Evolutionary conservation across 2,888 invertebrate genomes (phyloP).

Genomic region (Calameuta pallipes): DNA sequence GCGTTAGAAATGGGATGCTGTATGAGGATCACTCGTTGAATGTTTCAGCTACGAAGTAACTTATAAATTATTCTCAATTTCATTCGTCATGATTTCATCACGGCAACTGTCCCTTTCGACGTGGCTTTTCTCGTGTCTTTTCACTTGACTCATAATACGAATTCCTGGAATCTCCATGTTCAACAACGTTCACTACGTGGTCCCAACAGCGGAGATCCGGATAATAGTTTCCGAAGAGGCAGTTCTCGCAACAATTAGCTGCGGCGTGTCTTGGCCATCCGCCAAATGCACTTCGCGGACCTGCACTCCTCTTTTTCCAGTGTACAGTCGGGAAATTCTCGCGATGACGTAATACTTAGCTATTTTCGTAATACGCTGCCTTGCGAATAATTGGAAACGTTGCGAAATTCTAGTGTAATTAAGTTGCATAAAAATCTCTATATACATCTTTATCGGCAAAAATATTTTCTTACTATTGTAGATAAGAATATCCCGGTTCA

Average conservation of each 20-base stretch:
- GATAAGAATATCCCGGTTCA: neutral
- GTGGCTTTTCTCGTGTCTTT: neutral
- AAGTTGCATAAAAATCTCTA: neutral
- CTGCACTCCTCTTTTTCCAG: neutral
- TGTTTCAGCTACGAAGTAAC: neutral
- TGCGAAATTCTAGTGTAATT: neutral
- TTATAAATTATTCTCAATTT: neutral
- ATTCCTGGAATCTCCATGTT: neutral
- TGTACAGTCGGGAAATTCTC: neutral
- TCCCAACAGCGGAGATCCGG: neutral
- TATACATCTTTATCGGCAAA: neutral
- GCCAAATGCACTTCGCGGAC: constrained; percentile 43
- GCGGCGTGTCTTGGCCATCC: constrained; percentile 50
- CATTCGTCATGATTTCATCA: neutral
- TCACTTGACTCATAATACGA: neutral
- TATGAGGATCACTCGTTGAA: neutral
- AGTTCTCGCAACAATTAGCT: constrained; percentile 60
- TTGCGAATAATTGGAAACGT: neutral
- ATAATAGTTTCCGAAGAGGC: constrained; percentile 59
- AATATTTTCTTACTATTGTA: neutral
- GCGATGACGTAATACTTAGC: neutral
- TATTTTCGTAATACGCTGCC: neutral
- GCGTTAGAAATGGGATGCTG: neutral
- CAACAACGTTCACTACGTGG: neutral
- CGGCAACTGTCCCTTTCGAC: neutral